Conservation (phyloP, 2,797 vertebrate species). For the Rhynchonycteris naso region DNA sequence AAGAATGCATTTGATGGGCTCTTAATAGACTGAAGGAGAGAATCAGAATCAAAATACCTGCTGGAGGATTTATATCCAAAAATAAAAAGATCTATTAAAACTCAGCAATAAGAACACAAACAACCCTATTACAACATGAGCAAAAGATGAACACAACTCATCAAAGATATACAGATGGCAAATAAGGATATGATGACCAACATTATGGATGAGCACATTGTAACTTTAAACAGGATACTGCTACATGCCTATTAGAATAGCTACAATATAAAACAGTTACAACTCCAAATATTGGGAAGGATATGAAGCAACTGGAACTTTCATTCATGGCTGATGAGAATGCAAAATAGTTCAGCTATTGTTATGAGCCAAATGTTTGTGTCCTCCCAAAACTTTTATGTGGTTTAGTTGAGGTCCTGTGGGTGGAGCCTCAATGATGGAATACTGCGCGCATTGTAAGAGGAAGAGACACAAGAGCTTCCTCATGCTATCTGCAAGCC, state of each 20-base stretch:
- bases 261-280: slow-evolving; percentile 16
- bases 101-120: background rate
- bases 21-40: background rate
- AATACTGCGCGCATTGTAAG: background rate
- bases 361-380: background rate
- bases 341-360: background rate
- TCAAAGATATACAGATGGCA: background rate
- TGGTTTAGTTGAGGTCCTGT: background rate
- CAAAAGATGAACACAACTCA: background rate
- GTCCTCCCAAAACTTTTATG: background rate
- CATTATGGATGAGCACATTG: background rate
- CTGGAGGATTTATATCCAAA: background rate
- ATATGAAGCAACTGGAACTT: background rate
- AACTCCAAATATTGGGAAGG: background rate
- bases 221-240: background rate
- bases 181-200: background rate
- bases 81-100: background rate
- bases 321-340: background rate
- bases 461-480: background rate
- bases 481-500: background rate
- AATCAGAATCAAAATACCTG: background rate
- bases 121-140: background rate
- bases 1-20: background rate
- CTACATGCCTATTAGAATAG: background rate
- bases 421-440: background rate